Conservation (phyloP, 2,888 invertebrate genomes). For the Tinea semifulvella region DNA sequence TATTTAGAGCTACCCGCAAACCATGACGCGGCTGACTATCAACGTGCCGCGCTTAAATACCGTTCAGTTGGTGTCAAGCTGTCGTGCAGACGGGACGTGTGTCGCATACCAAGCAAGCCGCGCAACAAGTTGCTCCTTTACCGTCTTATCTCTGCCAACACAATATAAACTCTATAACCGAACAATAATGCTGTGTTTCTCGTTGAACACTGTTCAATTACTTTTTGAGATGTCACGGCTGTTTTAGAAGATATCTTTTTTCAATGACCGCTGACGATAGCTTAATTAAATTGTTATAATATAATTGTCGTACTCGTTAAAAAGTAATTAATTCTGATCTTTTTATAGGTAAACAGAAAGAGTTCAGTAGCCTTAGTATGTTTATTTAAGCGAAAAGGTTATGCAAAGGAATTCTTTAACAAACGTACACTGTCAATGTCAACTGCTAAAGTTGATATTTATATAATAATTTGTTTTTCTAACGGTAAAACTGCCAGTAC, state of each 20-base stretch:
- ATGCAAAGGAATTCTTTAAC: too few relatives aligned
- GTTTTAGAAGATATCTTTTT: neutral
- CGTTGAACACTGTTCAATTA: neutral
- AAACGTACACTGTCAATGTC: too few relatives aligned
- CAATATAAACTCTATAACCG: neutral
- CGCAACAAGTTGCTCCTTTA: conserved; percentile 40
- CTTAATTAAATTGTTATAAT: conserved; percentile 3
- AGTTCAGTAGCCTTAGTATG: too few relatives aligned
- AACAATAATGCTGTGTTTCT: neutral
- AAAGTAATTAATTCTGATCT: neutral
- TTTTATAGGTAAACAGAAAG: too few relatives aligned
- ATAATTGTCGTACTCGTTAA: neutral
- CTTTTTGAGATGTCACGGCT: neutral
- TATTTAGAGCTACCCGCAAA: conserved; percentile 16
- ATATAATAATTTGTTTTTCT: too few relatives aligned
- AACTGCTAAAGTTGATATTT: too few relatives aligned
- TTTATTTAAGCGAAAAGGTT: too few relatives aligned
- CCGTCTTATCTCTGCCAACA: conserved; percentile 2
- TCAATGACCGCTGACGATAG: conserved; percentile 1
- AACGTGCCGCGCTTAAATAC: conserved; percentile 11
- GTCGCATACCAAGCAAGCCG: conserved; percentile 35
- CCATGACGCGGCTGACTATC: conserved; percentile 7
- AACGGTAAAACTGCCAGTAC: too few relatives aligned
- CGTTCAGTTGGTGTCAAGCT: conserved; percentile 14
- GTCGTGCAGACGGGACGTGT: conserved; percentile 16